Conservation (phyloP, 2,888 invertebrate genomes). For the Selenia dentaria region DNA sequence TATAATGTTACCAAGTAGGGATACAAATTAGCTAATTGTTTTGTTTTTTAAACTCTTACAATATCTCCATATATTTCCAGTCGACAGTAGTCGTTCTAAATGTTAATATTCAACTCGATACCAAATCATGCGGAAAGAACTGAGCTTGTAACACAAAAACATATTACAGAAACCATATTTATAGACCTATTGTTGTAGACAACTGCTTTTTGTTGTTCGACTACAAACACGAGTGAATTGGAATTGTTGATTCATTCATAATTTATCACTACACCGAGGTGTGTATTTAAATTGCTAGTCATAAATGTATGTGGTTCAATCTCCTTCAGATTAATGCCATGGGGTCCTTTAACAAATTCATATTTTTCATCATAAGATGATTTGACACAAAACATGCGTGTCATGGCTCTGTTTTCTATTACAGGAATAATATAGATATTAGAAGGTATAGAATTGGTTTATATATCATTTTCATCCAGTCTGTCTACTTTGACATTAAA, state of each 20-base stretch:
- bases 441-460: slow-evolving; percentile 40
- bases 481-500: too few relatives aligned
- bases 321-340: slow-evolving; percentile 56
- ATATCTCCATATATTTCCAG: too few relatives aligned
- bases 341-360: slow-evolving; percentile 58
- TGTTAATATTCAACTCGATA: slow-evolving; percentile 16
- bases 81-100: too few relatives aligned
- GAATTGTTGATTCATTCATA: slow-evolving; percentile 75
- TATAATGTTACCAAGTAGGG: too few relatives aligned
- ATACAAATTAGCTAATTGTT: too few relatives aligned
- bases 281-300: slow-evolving; percentile 73
- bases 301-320: slow-evolving; percentile 61
- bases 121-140: slow-evolving; percentile 54
- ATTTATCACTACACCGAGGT: slow-evolving; percentile 76
- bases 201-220: slow-evolving; percentile 66
- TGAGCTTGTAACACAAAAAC: slow-evolving; percentile 50
- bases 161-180: slow-evolving; percentile 69
- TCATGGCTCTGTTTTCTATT: slow-evolving; percentile 66
- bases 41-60: too few relatives aligned
- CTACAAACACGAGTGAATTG: slow-evolving; percentile 60
- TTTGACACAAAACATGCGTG: slow-evolving; percentile 70
- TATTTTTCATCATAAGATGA: slow-evolving; percentile 74
- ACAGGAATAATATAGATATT: slow-evolving; percentile 46
- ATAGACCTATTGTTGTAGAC: slow-evolving; percentile 73
- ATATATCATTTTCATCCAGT: too few relatives aligned